A percentile compares a stretch with the other conserved stretches of the same genome.
Evolutionary conservation across 2,113 vertebrate species (phyloP).

Genomic region (Cairina moschata): DNA sequence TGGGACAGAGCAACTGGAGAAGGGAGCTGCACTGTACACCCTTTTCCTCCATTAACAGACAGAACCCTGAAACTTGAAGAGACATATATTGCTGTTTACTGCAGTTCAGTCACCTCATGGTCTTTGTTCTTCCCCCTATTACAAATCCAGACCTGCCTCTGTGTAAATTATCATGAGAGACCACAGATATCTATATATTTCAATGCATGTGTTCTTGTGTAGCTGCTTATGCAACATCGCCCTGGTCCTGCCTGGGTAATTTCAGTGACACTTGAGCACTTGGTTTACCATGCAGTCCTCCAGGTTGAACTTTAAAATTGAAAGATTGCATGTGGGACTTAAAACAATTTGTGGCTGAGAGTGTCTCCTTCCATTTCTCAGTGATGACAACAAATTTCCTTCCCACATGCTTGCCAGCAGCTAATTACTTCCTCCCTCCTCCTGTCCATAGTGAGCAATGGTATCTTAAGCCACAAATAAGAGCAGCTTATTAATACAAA

Average conservation of each 20-base stretch:
- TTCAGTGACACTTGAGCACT: background rate
- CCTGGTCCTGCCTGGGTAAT: background rate
- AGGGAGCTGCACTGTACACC: background rate
- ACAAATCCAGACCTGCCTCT: background rate
- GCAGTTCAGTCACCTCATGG: background rate
- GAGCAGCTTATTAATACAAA: background rate
- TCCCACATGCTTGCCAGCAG: background rate
- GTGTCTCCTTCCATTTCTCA: background rate
- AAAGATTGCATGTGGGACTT: background rate
- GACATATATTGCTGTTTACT: background rate
- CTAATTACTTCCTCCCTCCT: slow-evolving; percentile 28
- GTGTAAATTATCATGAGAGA: background rate
- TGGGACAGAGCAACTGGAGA: background rate
- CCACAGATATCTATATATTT: background rate
- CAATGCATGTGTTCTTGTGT: fast-evolving
- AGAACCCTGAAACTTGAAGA: background rate
- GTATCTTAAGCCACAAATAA: background rate
- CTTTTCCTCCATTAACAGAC: background rate
- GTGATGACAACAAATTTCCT: background rate
- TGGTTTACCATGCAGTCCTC: background rate
- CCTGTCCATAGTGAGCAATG: background rate
- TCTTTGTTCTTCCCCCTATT: background rate
- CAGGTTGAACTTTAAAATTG: background rate
- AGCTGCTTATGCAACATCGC: background rate
- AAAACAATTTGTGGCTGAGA: background rate